phyloP scores from a whole-genome alignment of 2,888 invertebrate species.

The Amblyjoppa fuscipennis region DNA sequence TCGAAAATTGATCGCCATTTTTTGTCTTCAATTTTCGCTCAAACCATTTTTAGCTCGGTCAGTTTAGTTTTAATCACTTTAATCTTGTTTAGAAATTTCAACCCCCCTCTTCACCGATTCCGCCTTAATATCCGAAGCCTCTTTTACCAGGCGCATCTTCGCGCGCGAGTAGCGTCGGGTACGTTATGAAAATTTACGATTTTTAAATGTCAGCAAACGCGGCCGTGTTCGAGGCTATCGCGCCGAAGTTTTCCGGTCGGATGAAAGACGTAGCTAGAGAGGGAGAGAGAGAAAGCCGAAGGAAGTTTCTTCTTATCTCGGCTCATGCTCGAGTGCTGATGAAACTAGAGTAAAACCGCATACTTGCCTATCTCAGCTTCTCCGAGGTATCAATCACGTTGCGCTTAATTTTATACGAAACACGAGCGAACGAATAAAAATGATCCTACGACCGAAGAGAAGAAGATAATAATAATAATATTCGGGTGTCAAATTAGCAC shows the following conservation, averaged over 20 bases:
- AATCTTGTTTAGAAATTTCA: background rate
- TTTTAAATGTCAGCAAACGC: constrained; percentile 75
- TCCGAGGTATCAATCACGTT: constrained; percentile 4
- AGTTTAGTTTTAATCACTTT: background rate
- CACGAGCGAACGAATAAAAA: background rate
- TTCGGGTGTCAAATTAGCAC: background rate
- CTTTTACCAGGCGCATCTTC: constrained; percentile 60
- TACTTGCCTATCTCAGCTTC: background rate
- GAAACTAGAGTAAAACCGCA: background rate
- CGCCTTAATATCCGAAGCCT: background rate
- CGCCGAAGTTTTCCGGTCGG: constrained; percentile 9
- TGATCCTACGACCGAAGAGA: background rate
- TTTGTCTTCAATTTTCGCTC: too few relatives aligned
- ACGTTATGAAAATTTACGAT: constrained; percentile 79
- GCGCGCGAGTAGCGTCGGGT: constrained; percentile 15
- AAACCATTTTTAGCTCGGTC: background rate
- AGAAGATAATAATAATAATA: background rate
- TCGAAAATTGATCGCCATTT: too few relatives aligned
- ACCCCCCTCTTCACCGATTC: background rate
- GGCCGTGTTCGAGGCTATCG: constrained; percentile 21
- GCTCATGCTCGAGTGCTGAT: constrained; percentile 13
- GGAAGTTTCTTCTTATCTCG: constrained; percentile 7
- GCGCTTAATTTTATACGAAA: background rate
- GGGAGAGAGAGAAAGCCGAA: background rate
- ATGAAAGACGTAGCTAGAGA: background rate